These are phyloP conservation scores for Ichneumon xanthorius DNA, from an alignment of 2,888 invertebrate genomes.

Conservation along the genomic window DNA sequence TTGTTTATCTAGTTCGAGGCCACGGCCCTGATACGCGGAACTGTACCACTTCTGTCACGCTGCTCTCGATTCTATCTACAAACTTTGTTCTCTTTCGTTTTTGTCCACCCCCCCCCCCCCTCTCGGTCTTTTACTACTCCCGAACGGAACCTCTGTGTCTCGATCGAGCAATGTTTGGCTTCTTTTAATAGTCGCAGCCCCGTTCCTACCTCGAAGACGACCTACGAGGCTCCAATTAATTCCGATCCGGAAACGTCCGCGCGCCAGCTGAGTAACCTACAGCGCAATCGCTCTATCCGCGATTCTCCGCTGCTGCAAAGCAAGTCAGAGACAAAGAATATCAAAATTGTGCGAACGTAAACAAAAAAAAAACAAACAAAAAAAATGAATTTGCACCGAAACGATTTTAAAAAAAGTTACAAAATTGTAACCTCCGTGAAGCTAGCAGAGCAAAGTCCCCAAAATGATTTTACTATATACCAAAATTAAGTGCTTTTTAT, in stretches of 20 bases:
- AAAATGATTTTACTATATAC: too few species aligned
- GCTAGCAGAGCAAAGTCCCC: too few species aligned
- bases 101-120: not conserved
- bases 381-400: not conserved
- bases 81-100: slow-evolving; percentile 21
- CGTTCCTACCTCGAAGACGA: slow-evolving; percentile 45
- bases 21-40: slow-evolving; percentile 60
- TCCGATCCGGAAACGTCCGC: slow-evolving; percentile 52
- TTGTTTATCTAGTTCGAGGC: slow-evolving; percentile 61
- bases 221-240: slow-evolving; percentile 45
- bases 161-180: slow-evolving; percentile 52
- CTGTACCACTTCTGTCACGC: slow-evolving; percentile 35
- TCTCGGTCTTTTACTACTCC: slow-evolving; percentile 50
- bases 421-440: too few species aligned
- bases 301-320: not conserved
- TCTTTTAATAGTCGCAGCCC: slow-evolving; percentile 65
- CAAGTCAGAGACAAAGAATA: not conserved
- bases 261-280: slow-evolving; percentile 4
- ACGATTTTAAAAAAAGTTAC: not conserved
- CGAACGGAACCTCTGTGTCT: slow-evolving; percentile 53
- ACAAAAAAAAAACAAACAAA: not conserved
- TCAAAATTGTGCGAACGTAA: not conserved
- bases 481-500: too few species aligned
- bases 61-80: slow-evolving; percentile 49
- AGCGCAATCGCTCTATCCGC: not conserved